Evolutionary conservation across 2,888 invertebrate species (phyloP).

Genomic region (Aquatica leii): DNA sequence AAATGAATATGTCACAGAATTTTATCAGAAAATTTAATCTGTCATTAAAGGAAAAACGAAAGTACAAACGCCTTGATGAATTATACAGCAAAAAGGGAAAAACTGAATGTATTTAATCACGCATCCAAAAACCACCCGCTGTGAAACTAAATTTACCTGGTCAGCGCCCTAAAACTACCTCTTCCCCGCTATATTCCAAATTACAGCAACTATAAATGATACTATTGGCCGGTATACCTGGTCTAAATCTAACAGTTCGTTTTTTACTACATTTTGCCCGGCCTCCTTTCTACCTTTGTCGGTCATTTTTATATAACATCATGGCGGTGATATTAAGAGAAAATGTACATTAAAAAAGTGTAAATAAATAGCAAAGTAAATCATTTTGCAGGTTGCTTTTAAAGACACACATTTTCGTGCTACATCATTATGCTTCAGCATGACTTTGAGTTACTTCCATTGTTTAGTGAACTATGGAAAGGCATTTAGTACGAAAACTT

Average conservation of each 20-base stretch:
- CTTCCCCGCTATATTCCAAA: constrained; percentile 52
- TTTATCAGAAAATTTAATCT: constrained; percentile 32
- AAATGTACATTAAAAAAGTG: constrained; percentile 11
- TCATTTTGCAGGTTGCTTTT: neutral
- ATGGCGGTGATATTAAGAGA: constrained; percentile 22
- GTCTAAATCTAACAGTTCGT: constrained; percentile 48
- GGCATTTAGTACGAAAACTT: neutral
- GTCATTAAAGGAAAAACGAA: constrained; percentile 22
- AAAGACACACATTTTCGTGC: constrained; percentile 25
- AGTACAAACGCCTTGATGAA: constrained; percentile 21
- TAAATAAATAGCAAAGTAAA: constrained; percentile 13
- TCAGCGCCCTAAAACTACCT: constrained; percentile 38
- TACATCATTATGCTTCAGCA: constrained; percentile 35
- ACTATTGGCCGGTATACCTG: constrained; percentile 54
- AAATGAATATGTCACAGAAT: constrained; percentile 24
- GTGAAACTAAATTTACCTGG: constrained; percentile 48
- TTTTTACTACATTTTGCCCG: constrained; percentile 41
- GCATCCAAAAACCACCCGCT: constrained; percentile 45
- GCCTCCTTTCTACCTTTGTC: constrained; percentile 40
- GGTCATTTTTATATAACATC: constrained; percentile 19
- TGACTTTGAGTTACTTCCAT: constrained; percentile 10
- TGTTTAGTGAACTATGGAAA: too few relatives aligned
- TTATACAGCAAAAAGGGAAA: constrained; percentile 31
- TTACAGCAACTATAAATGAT: constrained; percentile 45
- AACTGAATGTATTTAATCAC: constrained; percentile 39